Evolutionary conservation across 1,140 invertebrate species (phyloP).

Genomic region (Aphidius gifuensis): DNA sequence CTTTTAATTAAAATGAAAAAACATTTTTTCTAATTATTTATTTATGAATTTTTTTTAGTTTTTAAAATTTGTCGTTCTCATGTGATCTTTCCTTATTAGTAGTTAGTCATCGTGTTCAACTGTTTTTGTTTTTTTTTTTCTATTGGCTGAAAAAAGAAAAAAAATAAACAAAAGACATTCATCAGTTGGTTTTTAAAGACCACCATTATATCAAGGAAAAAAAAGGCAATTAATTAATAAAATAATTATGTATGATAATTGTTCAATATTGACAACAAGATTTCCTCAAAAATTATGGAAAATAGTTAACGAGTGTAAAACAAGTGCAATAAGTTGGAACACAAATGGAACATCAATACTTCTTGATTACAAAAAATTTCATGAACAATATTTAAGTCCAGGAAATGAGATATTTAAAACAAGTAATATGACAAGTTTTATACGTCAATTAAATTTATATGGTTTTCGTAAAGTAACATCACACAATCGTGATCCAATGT

Average conservation of each 20-base stretch:
- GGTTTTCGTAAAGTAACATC: slow-evolving; percentile 63
- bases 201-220: background rate
- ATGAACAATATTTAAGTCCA: slow-evolving; percentile 56
- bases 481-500: slow-evolving; percentile 58
- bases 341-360: slow-evolving; percentile 56
- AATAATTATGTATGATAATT: slow-evolving; percentile 52
- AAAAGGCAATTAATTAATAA: slow-evolving; percentile 16
- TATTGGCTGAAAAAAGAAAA: too few relatives aligned
- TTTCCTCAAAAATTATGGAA: slow-evolving; percentile 64
- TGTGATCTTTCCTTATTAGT: too few relatives aligned
- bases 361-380: slow-evolving; percentile 58
- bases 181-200: too few relatives aligned
- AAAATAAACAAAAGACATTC: too few relatives aligned
- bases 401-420: slow-evolving; percentile 61
- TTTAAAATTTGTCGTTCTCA: too few relatives aligned
- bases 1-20: too few relatives aligned
- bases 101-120: too few relatives aligned
- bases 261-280: slow-evolving; percentile 55
- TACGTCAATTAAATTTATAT: slow-evolving; percentile 62
- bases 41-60: slow-evolving; percentile 34
- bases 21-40: slow-evolving; percentile 2
- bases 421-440: slow-evolving; percentile 62
- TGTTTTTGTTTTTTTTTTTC: too few relatives aligned
- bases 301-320: slow-evolving; percentile 56
- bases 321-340: slow-evolving; percentile 59